Evolutionary conservation across 2,888 invertebrate species (phyloP).

Genomic region (Halictus quadricinctus): DNA sequence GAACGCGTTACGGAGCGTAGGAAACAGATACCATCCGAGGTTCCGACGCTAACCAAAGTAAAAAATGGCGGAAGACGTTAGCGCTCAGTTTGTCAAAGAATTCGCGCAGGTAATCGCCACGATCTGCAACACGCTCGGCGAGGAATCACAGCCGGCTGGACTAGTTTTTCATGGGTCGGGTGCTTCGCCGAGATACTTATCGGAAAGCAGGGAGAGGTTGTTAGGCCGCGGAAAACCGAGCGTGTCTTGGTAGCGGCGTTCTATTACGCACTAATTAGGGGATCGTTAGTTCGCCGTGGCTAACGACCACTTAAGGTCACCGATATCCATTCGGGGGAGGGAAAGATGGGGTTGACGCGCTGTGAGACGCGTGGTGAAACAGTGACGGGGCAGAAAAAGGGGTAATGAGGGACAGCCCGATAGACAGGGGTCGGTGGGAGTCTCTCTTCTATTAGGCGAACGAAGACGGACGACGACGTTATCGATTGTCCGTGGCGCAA

Average conservation of each 20-base stretch:
- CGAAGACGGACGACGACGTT: slow-evolving; percentile 17
- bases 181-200: slow-evolving; percentile 45
- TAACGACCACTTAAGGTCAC: slow-evolving; percentile 59
- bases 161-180: slow-evolving; percentile 8
- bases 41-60: background rate
- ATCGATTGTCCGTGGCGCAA: slow-evolving; percentile 27
- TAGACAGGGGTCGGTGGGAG: background rate
- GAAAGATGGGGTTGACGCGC: background rate
- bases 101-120: background rate
- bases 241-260: slow-evolving; percentile 40
- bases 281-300: slow-evolving; percentile 54
- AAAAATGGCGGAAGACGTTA: background rate
- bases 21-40: background rate
- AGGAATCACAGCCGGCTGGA: background rate
- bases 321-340: slow-evolving; percentile 37
- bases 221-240: slow-evolving; percentile 43
- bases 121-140: background rate
- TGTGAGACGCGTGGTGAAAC: slow-evolving; percentile 15
- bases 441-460: background rate
- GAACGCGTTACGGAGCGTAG: background rate
- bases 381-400: slow-evolving; percentile 29
- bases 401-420: slow-evolving; percentile 29
- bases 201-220: slow-evolving; percentile 34
- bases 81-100: background rate
- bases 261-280: slow-evolving; percentile 62